phyloP scores from a whole-genome alignment of 2,113 vertebrate species.

The Crypturellus undulatus region DNA sequence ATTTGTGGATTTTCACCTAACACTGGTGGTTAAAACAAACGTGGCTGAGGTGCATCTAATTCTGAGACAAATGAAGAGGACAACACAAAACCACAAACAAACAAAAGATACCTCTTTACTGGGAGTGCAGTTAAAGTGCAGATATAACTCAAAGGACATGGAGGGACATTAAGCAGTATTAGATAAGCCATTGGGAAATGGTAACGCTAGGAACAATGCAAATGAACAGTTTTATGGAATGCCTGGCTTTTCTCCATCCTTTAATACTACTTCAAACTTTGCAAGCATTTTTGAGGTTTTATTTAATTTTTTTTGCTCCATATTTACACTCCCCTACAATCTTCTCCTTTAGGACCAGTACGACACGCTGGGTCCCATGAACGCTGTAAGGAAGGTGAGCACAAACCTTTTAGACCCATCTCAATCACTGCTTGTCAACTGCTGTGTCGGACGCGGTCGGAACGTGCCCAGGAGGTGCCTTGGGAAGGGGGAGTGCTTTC shows the following conservation, averaged over 20 bases:
- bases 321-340: not conserved
- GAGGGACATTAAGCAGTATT: not conserved
- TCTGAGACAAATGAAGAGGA: not conserved
- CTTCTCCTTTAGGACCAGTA: not conserved
- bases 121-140: not conserved
- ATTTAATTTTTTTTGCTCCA: not conserved
- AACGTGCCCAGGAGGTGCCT: not conserved
- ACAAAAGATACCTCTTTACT: not conserved
- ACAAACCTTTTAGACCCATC: not conserved
- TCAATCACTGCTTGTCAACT: not conserved
- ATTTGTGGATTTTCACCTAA: not conserved
- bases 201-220: not conserved
- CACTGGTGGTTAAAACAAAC: not conserved
- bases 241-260: not conserved
- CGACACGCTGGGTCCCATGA: not conserved
- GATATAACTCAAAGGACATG: not conserved
- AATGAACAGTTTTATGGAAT: not conserved
- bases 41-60: not conserved
- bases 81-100: not conserved
- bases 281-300: not conserved
- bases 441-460: not conserved
- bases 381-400: not conserved
- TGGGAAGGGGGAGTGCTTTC: not conserved
- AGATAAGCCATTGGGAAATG: not conserved
- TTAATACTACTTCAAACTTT: slow-evolving; percentile 2